Evolutionary conservation across 1,140 invertebrate species (phyloP).

Genomic region (Hesperophylax magnus): DNA sequence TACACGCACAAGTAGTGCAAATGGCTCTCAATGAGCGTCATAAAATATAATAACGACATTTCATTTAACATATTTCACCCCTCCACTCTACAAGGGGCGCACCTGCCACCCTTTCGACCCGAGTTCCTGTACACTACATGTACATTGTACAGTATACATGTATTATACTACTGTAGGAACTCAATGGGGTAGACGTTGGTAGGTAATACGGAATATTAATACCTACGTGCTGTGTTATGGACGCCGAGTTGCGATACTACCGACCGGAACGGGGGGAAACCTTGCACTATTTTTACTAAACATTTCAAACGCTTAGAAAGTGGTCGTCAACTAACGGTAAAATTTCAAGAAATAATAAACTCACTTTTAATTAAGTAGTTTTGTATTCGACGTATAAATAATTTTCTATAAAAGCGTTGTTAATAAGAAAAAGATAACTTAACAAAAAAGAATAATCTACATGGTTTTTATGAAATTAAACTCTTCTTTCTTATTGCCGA

Average conservation of each 20-base stretch:
- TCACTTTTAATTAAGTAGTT: no score
- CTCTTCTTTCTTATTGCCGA: no score
- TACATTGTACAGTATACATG: no score
- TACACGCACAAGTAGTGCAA: background rate
- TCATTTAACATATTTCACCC: slow-evolving; percentile 44
- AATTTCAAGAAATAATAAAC: no score
- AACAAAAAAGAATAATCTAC: no score
- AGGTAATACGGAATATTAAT: no score
- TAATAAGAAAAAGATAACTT: no score
- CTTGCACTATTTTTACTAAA: background rate
- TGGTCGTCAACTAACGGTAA: background rate
- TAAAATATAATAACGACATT: slow-evolving; percentile 27
- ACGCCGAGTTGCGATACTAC: background rate
- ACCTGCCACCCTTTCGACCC: slow-evolving; percentile 18
- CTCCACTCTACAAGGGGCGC: slow-evolving; percentile 3
- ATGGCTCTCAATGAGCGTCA: background rate
- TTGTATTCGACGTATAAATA: no score
- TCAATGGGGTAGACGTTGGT: no score
- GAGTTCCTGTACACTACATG: slow-evolving; percentile 14
- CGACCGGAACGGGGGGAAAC: background rate
- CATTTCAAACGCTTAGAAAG: background rate
- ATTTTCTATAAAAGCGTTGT: no score
- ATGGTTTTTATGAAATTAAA: no score
- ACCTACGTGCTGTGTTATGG: background rate
- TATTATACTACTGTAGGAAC: no score